These are phyloP conservation scores for Silurus meridionalis DNA, from an alignment of 2,113 vertebrate genomes.

Conservation along the genomic window DNA sequence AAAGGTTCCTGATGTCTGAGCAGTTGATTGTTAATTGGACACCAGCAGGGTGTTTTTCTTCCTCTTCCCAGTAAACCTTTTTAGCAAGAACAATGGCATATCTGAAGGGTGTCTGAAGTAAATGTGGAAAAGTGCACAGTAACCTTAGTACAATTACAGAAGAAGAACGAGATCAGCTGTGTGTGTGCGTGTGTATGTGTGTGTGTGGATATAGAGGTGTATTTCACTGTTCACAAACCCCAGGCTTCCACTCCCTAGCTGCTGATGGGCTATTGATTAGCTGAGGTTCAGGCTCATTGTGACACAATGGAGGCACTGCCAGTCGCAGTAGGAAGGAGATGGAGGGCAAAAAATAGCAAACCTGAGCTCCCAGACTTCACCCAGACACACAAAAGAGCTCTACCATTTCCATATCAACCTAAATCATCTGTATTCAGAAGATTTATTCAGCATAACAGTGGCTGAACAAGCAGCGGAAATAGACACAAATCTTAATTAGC, in stretches of 20 bases:
- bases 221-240: conserved; percentile 41
- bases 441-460: not conserved
- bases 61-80: not conserved
- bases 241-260: conserved; percentile 20
- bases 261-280: conserved; percentile 42
- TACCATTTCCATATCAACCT: conserved; percentile 20
- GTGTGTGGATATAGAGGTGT: conserved; percentile 20
- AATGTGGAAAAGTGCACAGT: conserved; percentile 4
- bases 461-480: conserved; percentile 6
- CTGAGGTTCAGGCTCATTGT: conserved; percentile 26
- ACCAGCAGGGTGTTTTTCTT: not conserved
- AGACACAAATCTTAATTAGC: conserved; percentile 26
- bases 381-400: conserved; percentile 32
- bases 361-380: conserved; percentile 9
- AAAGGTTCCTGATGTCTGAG: not conserved
- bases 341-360: conserved; percentile 31
- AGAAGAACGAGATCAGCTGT: conserved; percentile 21
- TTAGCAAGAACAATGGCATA: not conserved
- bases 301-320: conserved; percentile 27
- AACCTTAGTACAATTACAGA: conserved; percentile 18
- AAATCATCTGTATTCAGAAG: conserved; percentile 28
- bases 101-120: conserved; percentile 9
- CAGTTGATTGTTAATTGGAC: conserved; percentile 45
- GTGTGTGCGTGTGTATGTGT: conserved; percentile 14
- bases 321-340: not conserved